A percentile compares a stretch with the other conserved stretches of the same genome.
phyloP scores from a whole-genome alignment of 2,888 invertebrate genomes.

The Allolobophora icterica region DNA sequence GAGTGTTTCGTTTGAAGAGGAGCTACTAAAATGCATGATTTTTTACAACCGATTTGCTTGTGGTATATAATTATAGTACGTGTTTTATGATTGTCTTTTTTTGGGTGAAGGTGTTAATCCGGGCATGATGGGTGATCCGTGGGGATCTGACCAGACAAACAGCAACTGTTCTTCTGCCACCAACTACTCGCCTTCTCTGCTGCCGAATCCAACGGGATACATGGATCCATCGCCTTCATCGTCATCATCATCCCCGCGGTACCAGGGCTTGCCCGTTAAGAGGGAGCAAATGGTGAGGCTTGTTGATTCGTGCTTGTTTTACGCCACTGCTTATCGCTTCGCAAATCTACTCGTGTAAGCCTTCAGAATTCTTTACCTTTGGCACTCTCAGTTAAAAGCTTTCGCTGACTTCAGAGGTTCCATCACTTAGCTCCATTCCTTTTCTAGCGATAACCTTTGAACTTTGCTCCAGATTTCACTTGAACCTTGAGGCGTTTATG shows the following conservation, averaged over 20 bases:
- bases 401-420: not conserved
- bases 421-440: not conserved
- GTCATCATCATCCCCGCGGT: constrained; percentile 12
- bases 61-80: not conserved
- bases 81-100: not conserved
- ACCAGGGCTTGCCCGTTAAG: not conserved
- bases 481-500: not conserved
- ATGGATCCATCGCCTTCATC: constrained; percentile 17
- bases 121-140: not conserved
- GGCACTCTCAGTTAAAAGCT: not conserved
- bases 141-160: constrained; percentile 11
- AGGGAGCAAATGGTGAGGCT: constrained; percentile 11
- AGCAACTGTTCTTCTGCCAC: constrained; percentile 13
- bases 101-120: not conserved
- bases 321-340: not conserved
- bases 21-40: not conserved
- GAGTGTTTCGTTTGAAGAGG: not conserved
- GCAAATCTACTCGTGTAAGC: not conserved
- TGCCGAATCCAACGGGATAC: not conserved
- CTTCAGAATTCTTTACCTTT: not conserved
- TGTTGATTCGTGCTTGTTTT: not conserved
- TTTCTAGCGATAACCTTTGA: not conserved
- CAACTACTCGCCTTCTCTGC: not conserved
- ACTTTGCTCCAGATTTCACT: not conserved
- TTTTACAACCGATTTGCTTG: not conserved